phyloP scores from a whole-genome alignment of 2,113 vertebrate species.

The Cettia cetti region DNA sequence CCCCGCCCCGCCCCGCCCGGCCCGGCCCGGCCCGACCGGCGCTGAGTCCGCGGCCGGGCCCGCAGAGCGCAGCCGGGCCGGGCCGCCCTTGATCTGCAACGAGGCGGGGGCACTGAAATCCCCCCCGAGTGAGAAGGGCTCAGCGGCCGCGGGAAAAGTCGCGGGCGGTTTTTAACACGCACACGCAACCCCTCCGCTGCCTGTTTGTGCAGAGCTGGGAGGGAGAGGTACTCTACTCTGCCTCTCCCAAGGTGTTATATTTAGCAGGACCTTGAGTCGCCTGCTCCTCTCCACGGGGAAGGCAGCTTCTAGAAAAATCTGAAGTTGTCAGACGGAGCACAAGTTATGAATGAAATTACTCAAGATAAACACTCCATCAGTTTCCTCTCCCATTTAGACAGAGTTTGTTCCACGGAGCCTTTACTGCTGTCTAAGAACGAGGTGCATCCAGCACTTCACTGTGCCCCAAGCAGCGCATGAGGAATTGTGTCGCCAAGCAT shows the following conservation, averaged over 20 bases:
- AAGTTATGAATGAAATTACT: neutral
- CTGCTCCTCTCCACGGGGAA: neutral
- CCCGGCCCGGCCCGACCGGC: neutral
- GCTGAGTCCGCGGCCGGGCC: neutral
- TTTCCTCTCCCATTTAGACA: neutral
- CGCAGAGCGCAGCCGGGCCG: neutral
- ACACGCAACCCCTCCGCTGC: neutral
- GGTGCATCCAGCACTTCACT: rapidly evolving
- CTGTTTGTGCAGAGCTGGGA: neutral
- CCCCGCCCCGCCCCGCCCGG: too few relatives aligned
- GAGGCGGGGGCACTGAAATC: neutral
- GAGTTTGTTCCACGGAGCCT: neutral
- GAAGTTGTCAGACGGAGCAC: neutral
- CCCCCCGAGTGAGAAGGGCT: neutral
- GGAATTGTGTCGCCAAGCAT: neutral
- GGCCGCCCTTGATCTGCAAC: neutral
- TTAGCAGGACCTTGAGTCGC: neutral
- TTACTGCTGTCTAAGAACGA: neutral
- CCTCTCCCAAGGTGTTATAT: neutral
- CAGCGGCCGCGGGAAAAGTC: neutral
- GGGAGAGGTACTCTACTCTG: neutral
- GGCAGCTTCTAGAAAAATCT: slow-evolving; percentile 46
- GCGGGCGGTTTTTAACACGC: neutral
- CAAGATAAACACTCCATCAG: neutral
- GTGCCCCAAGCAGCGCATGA: rapidly evolving